Conservation (phyloP, 2,888 invertebrate genomes). For the Tachystola acroxantha region DNA sequence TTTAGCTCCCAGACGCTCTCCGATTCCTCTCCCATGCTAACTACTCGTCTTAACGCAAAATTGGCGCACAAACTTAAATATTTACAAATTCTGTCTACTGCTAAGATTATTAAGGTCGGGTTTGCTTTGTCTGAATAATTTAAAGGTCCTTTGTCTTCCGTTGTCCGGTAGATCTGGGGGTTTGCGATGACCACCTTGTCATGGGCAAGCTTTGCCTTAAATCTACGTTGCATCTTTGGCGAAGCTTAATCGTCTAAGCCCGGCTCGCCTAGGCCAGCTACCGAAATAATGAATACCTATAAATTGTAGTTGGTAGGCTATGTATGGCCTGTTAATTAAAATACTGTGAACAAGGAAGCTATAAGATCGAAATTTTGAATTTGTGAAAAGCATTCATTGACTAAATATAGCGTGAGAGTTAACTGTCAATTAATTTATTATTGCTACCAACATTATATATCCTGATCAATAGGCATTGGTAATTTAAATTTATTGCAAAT, state of each 20-base stretch:
- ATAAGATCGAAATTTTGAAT: too few species aligned
- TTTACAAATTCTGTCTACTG: slow-evolving; percentile 60
- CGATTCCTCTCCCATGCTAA: slow-evolving; percentile 72
- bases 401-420: too few species aligned
- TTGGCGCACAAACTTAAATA: slow-evolving; percentile 64
- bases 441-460: too few species aligned
- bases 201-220: slow-evolving; percentile 67
- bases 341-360: slow-evolving; percentile 14
- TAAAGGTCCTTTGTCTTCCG: slow-evolving; percentile 70
- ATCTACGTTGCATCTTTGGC: slow-evolving; percentile 75
- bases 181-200: slow-evolving; percentile 76
- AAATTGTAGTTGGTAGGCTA: slow-evolving; percentile 35
- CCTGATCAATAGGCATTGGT: too few species aligned
- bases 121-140: slow-evolving; percentile 69
- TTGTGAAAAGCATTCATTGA: too few species aligned
- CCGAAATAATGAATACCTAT: slow-evolving; percentile 66
- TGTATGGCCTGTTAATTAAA: slow-evolving; percentile 15
- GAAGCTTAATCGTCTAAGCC: slow-evolving; percentile 66
- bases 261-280: slow-evolving; percentile 34
- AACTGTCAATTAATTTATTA: too few species aligned
- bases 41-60: slow-evolving; percentile 72
- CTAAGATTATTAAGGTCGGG: slow-evolving; percentile 57
- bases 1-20: slow-evolving; percentile 70
- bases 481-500: too few species aligned
- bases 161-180: slow-evolving; percentile 69